These are phyloP conservation scores for Epinotia brunnichana DNA, from an alignment of 2,888 invertebrate genomes.

Conservation along the genomic window DNA sequence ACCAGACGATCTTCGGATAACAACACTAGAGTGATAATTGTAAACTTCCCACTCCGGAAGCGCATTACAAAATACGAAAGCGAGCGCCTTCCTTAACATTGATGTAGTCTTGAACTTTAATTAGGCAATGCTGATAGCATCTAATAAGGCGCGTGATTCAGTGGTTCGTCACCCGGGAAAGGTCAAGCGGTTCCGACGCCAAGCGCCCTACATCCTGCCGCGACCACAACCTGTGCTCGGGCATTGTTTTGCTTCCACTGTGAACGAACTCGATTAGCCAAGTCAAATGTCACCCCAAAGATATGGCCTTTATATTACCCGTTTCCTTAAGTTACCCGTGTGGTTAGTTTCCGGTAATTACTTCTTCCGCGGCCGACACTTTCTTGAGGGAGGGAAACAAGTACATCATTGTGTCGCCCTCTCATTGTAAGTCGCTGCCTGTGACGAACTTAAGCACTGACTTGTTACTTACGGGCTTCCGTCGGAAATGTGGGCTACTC, in stretches of 20 bases:
- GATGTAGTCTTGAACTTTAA: slow-evolving; percentile 30
- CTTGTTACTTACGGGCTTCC: slow-evolving; percentile 70
- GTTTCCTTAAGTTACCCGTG: slow-evolving; percentile 69
- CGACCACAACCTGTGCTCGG: slow-evolving; percentile 64
- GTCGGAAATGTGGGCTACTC: slow-evolving; percentile 75
- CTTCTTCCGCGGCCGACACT: slow-evolving; percentile 70
- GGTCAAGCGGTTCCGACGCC: slow-evolving; percentile 59
- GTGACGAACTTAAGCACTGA: slow-evolving; percentile 75
- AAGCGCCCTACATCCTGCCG: slow-evolving; percentile 72
- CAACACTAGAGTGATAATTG: slow-evolving; percentile 19
- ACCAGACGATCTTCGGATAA: background rate
- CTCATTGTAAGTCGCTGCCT: slow-evolving; percentile 67
- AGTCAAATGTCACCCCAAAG: slow-evolving; percentile 81
- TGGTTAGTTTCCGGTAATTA: slow-evolving; percentile 78
- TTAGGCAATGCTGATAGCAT: slow-evolving; percentile 37
- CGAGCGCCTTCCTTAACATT: slow-evolving; percentile 16
- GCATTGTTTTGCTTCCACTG: slow-evolving; percentile 73
- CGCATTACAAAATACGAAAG: slow-evolving; percentile 24
- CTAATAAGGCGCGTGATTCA: slow-evolving; percentile 45
- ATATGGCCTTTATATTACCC: slow-evolving; percentile 62
- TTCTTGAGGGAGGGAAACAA: slow-evolving; percentile 60
- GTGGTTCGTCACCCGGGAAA: slow-evolving; percentile 51
- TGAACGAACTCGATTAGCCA: slow-evolving; percentile 75
- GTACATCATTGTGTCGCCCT: slow-evolving; percentile 70
- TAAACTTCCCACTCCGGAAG: slow-evolving; percentile 28